A percentile compares a stretch with the other conserved stretches of the same genome.
phyloP scores from a whole-genome alignment of 2,113 vertebrate genomes.

The Oncorhynchus nerka region DNA sequence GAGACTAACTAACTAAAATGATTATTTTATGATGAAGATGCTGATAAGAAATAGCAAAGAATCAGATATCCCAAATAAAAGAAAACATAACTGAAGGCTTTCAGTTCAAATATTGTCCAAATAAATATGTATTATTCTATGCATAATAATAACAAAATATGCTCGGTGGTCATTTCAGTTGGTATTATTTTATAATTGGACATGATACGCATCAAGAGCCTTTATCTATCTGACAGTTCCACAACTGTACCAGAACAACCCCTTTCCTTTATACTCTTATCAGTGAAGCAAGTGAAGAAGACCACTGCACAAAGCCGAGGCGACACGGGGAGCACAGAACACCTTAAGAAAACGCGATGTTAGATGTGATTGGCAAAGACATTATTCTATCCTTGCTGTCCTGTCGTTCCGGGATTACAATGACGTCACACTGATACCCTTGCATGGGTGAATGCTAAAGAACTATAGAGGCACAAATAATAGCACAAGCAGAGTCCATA shows the following conservation, averaged over 20 bases:
- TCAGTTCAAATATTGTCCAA: neutral
- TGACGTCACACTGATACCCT: slow-evolving; percentile 94
- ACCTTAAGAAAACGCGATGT: slow-evolving; percentile 78
- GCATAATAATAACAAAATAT: neutral
- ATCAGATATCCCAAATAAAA: neutral
- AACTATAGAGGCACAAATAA: slow-evolving; percentile 91
- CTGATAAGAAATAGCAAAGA: neutral
- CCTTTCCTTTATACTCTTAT: neutral
- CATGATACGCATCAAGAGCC: neutral
- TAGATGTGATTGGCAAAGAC: slow-evolving; percentile 83
- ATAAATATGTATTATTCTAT: neutral
- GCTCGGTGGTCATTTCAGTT: neutral
- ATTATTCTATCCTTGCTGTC: slow-evolving; percentile 79
- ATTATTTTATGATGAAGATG: too few species aligned
- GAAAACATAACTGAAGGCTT: neutral
- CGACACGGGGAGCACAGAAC: slow-evolving; percentile 67
- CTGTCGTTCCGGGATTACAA: slow-evolving; percentile 87
- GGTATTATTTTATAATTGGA: neutral
- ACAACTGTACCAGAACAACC: neutral
- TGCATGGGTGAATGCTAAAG: slow-evolving; percentile 89
- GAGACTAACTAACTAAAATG: too few species aligned
- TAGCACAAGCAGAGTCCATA: slow-evolving; percentile 84
- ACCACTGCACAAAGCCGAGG: slow-evolving; percentile 46
- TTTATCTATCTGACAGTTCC: neutral
- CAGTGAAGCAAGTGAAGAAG: slow-evolving; percentile 6